phyloP scores from a whole-genome alignment of 1,140 invertebrate species.

The Bicyclus anynana region DNA sequence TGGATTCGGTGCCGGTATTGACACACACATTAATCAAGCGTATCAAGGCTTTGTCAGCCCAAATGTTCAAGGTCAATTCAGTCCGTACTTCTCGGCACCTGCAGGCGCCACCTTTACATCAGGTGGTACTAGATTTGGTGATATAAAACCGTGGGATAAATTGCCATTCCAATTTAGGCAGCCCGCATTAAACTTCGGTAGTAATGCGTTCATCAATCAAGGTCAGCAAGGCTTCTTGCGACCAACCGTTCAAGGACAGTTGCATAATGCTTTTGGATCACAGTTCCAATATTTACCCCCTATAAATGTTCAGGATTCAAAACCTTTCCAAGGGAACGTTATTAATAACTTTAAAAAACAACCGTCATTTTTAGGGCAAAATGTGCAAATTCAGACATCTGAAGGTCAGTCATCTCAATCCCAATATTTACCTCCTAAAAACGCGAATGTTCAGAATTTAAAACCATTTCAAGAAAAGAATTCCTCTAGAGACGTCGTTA shows the following conservation, averaged over 20 bases:
- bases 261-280: constrained; percentile 12
- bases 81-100: background rate
- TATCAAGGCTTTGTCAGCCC: constrained; percentile 32
- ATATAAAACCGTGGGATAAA: background rate
- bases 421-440: constrained; percentile 31
- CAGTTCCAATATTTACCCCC: constrained; percentile 36
- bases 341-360: background rate
- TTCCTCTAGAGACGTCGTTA: too few relatives aligned
- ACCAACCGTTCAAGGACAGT: background rate
- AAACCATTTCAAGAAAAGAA: background rate
- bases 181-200: too few relatives aligned
- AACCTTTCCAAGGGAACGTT: background rate
- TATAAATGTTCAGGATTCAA: background rate
- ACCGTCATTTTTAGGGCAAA: constrained; percentile 30
- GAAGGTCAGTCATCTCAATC: constrained; percentile 16
- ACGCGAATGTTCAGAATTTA: background rate
- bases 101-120: background rate
- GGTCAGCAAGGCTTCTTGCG: background rate
- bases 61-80: constrained; percentile 25
- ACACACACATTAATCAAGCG: constrained; percentile 47
- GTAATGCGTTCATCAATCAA: too few relatives aligned
- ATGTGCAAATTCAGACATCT: constrained; percentile 20
- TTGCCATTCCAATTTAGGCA: too few relatives aligned
- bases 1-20: constrained; percentile 31
- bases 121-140: background rate